Conservation (phyloP, 2,797 vertebrate genomes). For the Pagetopsis macropterus region DNA sequence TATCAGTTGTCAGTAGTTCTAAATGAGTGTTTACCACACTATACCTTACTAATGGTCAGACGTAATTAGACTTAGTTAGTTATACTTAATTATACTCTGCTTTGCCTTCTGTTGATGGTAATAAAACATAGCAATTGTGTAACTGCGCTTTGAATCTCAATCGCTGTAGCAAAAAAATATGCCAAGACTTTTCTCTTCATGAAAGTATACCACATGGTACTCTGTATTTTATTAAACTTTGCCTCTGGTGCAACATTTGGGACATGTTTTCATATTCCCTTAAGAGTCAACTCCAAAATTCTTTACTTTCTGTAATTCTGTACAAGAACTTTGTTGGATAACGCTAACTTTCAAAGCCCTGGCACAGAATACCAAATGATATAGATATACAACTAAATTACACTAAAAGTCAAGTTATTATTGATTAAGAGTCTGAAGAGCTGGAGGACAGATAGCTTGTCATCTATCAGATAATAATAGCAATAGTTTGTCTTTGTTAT, state of each 20-base stretch:
- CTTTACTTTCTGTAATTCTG: conserved; percentile 9
- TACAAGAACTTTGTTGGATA: conserved; percentile 31
- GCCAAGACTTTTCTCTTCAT: conserved; percentile 17
- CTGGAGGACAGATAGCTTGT: neutral
- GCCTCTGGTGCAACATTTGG: conserved; percentile 18
- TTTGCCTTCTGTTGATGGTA: conserved; percentile 8
- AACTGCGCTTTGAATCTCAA: neutral
- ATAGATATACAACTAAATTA: conserved; percentile 3
- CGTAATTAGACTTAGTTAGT: neutral
- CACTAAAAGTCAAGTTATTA: conserved; percentile 9
- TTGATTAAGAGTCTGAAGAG: conserved; percentile 1
- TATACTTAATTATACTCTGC: neutral
- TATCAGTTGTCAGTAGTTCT: neutral
- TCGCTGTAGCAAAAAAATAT: conserved; percentile 8
- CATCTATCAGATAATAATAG: neutral
- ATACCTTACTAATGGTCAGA: too few species aligned
- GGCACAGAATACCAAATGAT: conserved; percentile 30
- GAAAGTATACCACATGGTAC: conserved; percentile 22
- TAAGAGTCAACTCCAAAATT: conserved; percentile 14
- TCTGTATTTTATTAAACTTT: conserved; percentile 30
- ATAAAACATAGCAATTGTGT: conserved; percentile 13
- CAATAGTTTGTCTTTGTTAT: conserved; percentile 10
- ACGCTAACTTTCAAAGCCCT: conserved; percentile 44
- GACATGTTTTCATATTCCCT: conserved; percentile 26
- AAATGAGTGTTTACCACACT: neutral